These are phyloP conservation scores for Urocynchramus pylzowi DNA, from an alignment of 2,113 vertebrate species.

Conservation along the genomic window DNA sequence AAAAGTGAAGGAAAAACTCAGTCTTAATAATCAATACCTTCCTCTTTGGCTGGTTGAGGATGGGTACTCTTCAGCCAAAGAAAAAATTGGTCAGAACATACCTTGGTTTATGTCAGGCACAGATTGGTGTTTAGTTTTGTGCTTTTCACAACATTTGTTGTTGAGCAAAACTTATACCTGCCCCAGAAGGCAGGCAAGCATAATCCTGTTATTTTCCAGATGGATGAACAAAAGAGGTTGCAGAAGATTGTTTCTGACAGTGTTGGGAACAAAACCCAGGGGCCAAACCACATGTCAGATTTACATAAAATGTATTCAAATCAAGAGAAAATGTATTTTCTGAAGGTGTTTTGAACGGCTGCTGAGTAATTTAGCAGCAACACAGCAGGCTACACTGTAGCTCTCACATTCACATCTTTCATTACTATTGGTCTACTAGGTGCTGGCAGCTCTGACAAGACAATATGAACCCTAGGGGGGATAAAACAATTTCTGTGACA, in stretches of 20 bases:
- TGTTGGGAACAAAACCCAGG: constrained; percentile 38
- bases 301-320: constrained; percentile 53
- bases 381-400: background rate
- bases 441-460: constrained; percentile 18
- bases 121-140: background rate
- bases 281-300: constrained; percentile 37
- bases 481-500: background rate
- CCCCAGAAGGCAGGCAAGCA: constrained; percentile 30
- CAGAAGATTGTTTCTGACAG: constrained; percentile 47
- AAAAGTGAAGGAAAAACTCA: background rate
- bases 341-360: constrained; percentile 26
- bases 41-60: background rate
- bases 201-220: constrained; percentile 60
- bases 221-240: constrained; percentile 49
- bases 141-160: constrained; percentile 21
- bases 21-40: background rate
- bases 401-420: background rate
- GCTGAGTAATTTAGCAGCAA: constrained; percentile 40
- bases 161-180: constrained; percentile 12
- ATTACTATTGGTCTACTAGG: background rate
- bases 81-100: background rate
- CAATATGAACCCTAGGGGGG: background rate
- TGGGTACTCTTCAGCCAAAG: background rate
- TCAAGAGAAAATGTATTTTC: constrained; percentile 45
- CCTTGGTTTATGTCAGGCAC: background rate